Evolutionary conservation across 2,888 invertebrate species (phyloP), one percentile per base, ranked within the genome.

Genomic region (Mesorhabditis sp.): DNA sequence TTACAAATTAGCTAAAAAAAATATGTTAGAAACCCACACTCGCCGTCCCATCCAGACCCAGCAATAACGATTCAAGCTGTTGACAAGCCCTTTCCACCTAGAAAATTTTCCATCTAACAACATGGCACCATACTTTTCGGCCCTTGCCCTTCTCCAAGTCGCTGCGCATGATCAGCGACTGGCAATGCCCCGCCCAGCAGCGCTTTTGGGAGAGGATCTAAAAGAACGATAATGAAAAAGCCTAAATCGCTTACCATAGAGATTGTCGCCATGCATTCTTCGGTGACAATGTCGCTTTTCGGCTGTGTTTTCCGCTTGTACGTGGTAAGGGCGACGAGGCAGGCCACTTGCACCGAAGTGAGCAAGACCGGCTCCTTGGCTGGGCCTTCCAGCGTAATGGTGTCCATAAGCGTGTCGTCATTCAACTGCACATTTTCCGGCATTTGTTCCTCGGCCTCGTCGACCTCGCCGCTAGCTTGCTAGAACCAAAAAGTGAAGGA

Each of bases 381-480:
- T 28, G 28, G 28, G 28, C 28, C 28, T 28, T 28, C 28, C 28
- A 28, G 28, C 1, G 28, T 28, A 2, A 28, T 28, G 28, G 28
- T 28, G 28, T 94, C 91, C 62, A 95, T 88, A 68, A 94, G 89
- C 3, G 93, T 91, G 80, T 96, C 95, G 87, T 96, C 95, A 74
- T 93, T 90, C 43, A 95, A 87, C 65, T 90, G 88, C 4, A 94
- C 85, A 75, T 92, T 90, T 81, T 85, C 72, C 2, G 81, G 80
- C 42, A 77, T 67, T 66, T 77, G 75, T 4, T 44, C 41, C 45
- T 70, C 72, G 70, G 74, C 43, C 85, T 83, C 72, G 43, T 67
- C 15, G 10, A 44, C 13, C 7, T 43, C 7, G 5, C 64, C 15
- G 28, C 28, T 28, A 28, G 28, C 28, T 28, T 28, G 28, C 28